Evolutionary conservation across 1,140 invertebrate genomes (phyloP), one percentile per base, ranked within the genome.

Genomic region (Brachionus koreanus): DNA sequence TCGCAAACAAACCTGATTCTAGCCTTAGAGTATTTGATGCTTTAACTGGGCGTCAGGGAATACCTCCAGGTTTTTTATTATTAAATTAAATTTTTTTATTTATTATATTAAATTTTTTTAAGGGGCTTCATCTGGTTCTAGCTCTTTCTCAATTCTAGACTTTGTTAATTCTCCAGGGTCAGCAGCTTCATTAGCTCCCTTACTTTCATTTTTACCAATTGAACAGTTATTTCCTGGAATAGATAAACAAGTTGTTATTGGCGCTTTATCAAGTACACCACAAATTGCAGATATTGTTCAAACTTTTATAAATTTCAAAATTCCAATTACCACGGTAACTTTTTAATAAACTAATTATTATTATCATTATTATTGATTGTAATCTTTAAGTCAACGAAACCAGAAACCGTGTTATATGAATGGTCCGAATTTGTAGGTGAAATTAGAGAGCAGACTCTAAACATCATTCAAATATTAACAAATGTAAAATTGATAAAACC

Each of bases 381-480:
- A 19, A 13, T 67, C 3, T 35, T 67, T 35, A 12, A 57, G 49
- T 39, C 49, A 19, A 65, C 46, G 4, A 43, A 61, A 5, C 76
- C 76, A 13, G 49, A 39, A 19, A 37, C n/a, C 19, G 37, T 79
- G 10, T 65, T 79, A n/a, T 37, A 79, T 4, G 76, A 79, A 35
- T 79, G 76, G 76, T 37, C 76, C 23, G 49, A 29, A 1, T 79
- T 79, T 61, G 76, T 79, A 10, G 39, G 49, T 12, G 7, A 79
- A 19, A 65, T 79, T 12, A 5, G 76, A 63, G 25, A 23, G 19
- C 76, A 79, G 25, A 65, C 49, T n/a, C 39, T 79, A 7, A 79
- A 61, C 39, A 37, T 79, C 5, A 43, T 79, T 25, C 25, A 79
- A 65, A 79, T 79, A 39, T 65, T 79, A 25, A 79, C 76, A 16